Evolutionary conservation across 2,797 vertebrate genomes (phyloP), one percentile per base, ranked within the genome.

Genomic region (Orientallactaga sibirica): DNA sequence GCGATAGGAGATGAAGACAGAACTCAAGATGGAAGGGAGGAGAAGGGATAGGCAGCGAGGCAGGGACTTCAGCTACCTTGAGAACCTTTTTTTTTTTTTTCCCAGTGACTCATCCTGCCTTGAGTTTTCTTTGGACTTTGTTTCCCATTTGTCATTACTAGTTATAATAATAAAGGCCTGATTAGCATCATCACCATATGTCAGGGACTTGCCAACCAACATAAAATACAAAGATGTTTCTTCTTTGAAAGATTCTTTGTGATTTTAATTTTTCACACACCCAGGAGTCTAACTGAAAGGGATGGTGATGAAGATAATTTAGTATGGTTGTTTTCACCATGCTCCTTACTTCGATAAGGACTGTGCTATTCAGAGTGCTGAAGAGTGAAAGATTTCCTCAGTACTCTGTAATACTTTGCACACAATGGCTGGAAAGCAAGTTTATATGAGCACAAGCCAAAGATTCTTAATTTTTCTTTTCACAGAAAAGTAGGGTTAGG

Each of bases 201-300:
- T 25, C 62, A 82, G 87, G 80, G 68, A 14, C 74, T 91, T 74
- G 75, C 86, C 92, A 92, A 84, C 58, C 86, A 96, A 93, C 48
- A 86, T 71, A 95, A 96, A 86, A 66, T 78, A 88, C 29, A 66
- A 96, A 92, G 89, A 95, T 74, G 73, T 62, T 94, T 88, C 62
- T 88, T 81, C 73, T 91, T 92, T 85, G 77, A 94, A 92, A 96
- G 87, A 71, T 71, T 82, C 89, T 96, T 88, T 87, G 89, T 92
- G 87, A 74, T 96, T 93, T 96, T 90, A 95, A 83, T 93, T 96
- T 97, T 95, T 93, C 82, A 90, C 73, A 89, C 84, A 78, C 66
- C 90, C 90, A 95, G 82, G 94, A 93, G 66, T 92, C 43, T 15
- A 80, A 67, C 76, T 94, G 90, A 96, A 96, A 95, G 92, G 18